These are phyloP conservation scores for Acanthosepion pharaonis DNA, from an alignment of 2,888 invertebrate species.

Conservation along the genomic window DNA sequence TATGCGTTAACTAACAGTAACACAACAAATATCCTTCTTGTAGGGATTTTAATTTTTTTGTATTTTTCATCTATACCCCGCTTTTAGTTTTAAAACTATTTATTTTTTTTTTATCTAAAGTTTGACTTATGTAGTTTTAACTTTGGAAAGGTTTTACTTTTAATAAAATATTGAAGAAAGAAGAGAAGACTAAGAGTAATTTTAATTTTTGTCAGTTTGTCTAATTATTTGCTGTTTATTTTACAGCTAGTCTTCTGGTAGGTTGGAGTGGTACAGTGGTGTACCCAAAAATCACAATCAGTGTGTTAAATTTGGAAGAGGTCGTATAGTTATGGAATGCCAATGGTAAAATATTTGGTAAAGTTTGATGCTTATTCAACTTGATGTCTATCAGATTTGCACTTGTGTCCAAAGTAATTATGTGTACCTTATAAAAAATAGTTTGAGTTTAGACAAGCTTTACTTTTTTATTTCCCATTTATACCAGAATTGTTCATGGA, in stretches of 20 bases:
- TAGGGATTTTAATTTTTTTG: not conserved
- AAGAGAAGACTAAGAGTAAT: no score
- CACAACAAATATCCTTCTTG: no score
- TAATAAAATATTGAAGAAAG: no score
- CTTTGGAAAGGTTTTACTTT: not conserved
- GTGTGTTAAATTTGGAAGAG: not conserved
- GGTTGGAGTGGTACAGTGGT: not conserved
- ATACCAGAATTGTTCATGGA: not conserved
- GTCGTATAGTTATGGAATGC: not conserved
- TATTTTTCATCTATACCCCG: not conserved
- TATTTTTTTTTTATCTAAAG: not conserved
- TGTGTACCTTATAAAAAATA: no score
- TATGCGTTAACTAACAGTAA: not conserved
- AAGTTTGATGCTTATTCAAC: not conserved
- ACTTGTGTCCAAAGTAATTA: not conserved
- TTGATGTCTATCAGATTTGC: not conserved
- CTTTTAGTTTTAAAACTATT: not conserved
- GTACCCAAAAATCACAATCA: not conserved
- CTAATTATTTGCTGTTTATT: not conserved
- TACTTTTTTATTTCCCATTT: not conserved
- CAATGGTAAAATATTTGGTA: not conserved
- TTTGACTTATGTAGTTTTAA: not conserved
- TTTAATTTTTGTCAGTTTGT: not conserved
- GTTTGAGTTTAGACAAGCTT: not conserved
- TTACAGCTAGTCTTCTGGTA: slow-evolving; percentile 23